Evolutionary conservation across 2,113 vertebrate species (phyloP), one percentile per base, ranked within the genome.

Genomic region (Lampris incognitus): DNA sequence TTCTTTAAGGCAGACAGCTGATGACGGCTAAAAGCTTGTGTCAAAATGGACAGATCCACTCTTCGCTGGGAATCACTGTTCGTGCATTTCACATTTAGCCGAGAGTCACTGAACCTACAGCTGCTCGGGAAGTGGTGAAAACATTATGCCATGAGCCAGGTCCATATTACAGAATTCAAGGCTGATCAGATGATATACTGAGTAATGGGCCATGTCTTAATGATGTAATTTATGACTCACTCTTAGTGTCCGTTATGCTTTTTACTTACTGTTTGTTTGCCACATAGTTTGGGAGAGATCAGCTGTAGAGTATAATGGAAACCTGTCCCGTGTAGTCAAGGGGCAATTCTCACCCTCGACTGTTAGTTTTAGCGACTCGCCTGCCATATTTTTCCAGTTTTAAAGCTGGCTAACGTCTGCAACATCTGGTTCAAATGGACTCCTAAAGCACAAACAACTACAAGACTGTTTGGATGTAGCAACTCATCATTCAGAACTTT

Each of bases 381-480:
- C 87, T 85, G 79, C 58, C 63, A 74, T 91, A 79, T 83, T 78
- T 89, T 83, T 76, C 52, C 72, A 61, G 67, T 87, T 91, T 88
- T 83, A 86, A 81, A 76, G 82, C 76, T 75, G 79, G 84, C 88
- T 86, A 85, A 91, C 81, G 85, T 84, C 66, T 88, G 80, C 57
- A 80, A 89, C 92, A 91, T 89, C 89, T 92, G 89, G 79, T 83
- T 83, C 49, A 81, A 82, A 89, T 80, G 79, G 82, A 84, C 65
- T 74, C 84, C 78, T 68, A 50, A 57, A 69, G 82, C 65, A 59
- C 85, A 87, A 85, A 89, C 74, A 78, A 71, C 76, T 61, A 70
- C 59, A 48, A 73, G 74, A 55, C 52, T 78, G 77, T 82, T 85
- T 59, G 13, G 66, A 83, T 63, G 74, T 2, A 85, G 46, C 68